phyloP scores from a whole-genome alignment of 2,797 vertebrate genomes.

The Bryconaethiops microstoma region DNA sequence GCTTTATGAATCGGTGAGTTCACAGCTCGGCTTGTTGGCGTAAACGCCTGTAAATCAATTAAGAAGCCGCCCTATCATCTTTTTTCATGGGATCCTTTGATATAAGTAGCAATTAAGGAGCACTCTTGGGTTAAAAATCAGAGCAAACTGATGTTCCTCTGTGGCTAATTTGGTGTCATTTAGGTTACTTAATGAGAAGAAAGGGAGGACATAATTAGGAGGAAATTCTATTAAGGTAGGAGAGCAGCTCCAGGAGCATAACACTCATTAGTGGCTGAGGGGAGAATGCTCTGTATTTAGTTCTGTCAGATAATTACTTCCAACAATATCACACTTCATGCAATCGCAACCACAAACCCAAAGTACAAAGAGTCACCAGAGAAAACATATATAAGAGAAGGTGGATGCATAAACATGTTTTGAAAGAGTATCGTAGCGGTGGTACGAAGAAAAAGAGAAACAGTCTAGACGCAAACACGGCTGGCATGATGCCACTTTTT shows the following conservation, averaged over 20 bases:
- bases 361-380: conserved; percentile 5
- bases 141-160: conserved; percentile 51
- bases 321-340: conserved; percentile 58
- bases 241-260: conserved; percentile 35
- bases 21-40: conserved; percentile 63
- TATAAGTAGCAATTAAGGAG: conserved; percentile 48
- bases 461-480: no score
- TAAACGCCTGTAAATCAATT: conserved; percentile 68
- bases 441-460: background rate
- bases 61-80: conserved; percentile 54
- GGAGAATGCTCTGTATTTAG: conserved; percentile 34
- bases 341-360: conserved; percentile 23
- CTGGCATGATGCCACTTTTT: no score
- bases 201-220: conserved; percentile 53
- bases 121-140: conserved; percentile 46
- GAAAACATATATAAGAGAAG: background rate
- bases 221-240: conserved; percentile 46
- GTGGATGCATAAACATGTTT: background rate
- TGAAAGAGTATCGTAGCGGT: background rate
- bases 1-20: conserved; percentile 66
- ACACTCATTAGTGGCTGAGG: conserved; percentile 42
- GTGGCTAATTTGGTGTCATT: conserved; percentile 53
- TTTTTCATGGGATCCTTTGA: conserved; percentile 36
- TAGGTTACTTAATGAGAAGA: conserved; percentile 52
- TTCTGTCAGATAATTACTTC: conserved; percentile 44